Conservation (phyloP, 1,140 invertebrate species). For the Platyscapa corneri region DNA sequence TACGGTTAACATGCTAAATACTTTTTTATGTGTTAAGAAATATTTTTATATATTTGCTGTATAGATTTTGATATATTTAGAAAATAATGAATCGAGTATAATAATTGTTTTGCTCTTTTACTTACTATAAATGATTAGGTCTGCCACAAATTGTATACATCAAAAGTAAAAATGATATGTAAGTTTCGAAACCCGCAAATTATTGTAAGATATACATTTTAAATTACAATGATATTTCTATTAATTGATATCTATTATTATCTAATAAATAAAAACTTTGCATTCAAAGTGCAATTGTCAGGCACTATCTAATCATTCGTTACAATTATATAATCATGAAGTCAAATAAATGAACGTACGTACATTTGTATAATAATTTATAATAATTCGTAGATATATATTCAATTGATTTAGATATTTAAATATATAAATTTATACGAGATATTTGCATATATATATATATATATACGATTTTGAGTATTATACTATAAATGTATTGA, state of each 20-base stretch:
- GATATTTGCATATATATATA: not conserved
- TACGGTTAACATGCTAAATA: constrained; percentile 1
- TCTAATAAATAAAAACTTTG: not conserved
- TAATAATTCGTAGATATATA: too few relatives aligned
- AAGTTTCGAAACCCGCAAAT: not conserved
- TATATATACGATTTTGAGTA: not conserved
- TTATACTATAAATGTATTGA: constrained; percentile 14
- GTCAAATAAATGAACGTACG: not conserved
- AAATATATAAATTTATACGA: not conserved
- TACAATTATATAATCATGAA: not conserved
- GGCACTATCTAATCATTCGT: not conserved
- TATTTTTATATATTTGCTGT: constrained; percentile 1
- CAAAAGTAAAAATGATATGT: not conserved
- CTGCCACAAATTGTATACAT: not conserved
- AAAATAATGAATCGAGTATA: not conserved
- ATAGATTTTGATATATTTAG: constrained; percentile 36
- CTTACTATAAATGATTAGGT: not conserved
- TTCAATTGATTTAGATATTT: not conserved
- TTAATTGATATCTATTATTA: not conserved
- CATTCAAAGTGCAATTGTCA: too few relatives aligned
- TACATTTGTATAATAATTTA: not conserved
- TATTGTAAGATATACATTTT: not conserved
- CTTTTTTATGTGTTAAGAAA: constrained; percentile 21
- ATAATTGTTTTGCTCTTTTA: not conserved
- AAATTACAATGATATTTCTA: not conserved